Base-by-base conservation (phyloP, 2,113 vertebrate species). In the Bufo gargarizans region DNA sequence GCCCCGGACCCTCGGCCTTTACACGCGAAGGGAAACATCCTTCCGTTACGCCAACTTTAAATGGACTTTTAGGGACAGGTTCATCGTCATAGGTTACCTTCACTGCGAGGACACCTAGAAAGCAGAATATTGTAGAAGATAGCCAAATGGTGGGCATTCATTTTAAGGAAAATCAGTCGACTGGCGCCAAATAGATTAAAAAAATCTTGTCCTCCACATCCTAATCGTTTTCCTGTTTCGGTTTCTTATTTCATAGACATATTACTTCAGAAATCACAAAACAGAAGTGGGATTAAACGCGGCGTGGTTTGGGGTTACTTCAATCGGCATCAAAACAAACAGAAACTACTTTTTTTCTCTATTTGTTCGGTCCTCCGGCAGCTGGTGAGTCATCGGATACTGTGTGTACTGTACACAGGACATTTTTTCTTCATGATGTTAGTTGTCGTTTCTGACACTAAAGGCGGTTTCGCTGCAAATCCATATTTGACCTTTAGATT, bases 1-100 rank as follows among this genome's bases (percentile, higher is more conserved):
- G 93, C 0, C 98, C 98, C 0, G 96, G 95, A 67, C 98, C 98
- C 4, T 96, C 90, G 3, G 97, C 98, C 63, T 95, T 92, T 59
- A 99, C 98, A 79, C 97, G 95, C 20, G 95, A 96, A 0, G 98
- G 97, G 88, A 97, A 97, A 89, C 98, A 99, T 63, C 98, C 98
- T 91, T 99, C 98, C 0, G 93, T 91, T 71, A 99, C 98, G 0
- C 92, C 94, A 22, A 99, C 97, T 91, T 92, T 93, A 93, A 98
- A 99, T 4, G 98, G 98, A 79, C 97, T 98, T 53, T 95, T 96
- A 0, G 96, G 96, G 59, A 99, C 94, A 4, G 96, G 95, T 0
- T 96, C 94, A 2, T 95, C 95, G 33, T 98, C 97, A 0, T 97
- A 99, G 0, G 93, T 95, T 71, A 99, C 94, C 0, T 95, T 94